Percentiles rank a stretch among this genome's conserved stretches.
phyloP scores from a whole-genome alignment of 2,797 vertebrate genomes.

The Epinephelus coioides region DNA sequence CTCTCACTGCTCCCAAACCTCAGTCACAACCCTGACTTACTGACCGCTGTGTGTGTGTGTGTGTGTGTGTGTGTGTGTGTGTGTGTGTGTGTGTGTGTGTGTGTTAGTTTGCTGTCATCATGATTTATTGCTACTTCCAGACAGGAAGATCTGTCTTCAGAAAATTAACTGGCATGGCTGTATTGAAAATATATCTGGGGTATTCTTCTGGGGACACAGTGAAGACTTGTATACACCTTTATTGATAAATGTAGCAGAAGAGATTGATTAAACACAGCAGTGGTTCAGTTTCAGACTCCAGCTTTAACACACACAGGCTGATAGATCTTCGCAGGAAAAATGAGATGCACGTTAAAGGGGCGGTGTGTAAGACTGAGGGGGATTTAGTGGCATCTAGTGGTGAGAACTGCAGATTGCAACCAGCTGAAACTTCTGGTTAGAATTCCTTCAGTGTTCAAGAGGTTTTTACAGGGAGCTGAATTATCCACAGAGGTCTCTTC shows the following conservation, averaged over 20 bases:
- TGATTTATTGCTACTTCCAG: conserved; percentile 29
- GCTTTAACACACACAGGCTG: no score
- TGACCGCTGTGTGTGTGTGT: conserved; percentile 24
- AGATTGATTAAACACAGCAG: background rate
- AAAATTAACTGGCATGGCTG: conserved; percentile 5
- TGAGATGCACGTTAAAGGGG: no score
- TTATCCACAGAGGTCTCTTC: no score
- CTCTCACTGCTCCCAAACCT: conserved; percentile 17
- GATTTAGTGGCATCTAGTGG: no score
- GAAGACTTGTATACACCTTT: background rate
- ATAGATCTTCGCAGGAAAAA: no score
- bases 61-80: conserved; percentile 1
- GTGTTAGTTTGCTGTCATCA: background rate
- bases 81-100: background rate
- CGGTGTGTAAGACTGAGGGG: no score
- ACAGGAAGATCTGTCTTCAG: conserved; percentile 6
- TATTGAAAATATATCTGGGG: background rate
- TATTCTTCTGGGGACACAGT: background rate
- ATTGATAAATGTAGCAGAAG: background rate
- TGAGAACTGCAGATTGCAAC: no score
- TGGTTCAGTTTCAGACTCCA: no score
- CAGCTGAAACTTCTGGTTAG: no score
- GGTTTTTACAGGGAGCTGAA: no score
- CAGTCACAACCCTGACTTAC: conserved; percentile 8
- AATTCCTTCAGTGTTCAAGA: no score